These are phyloP conservation scores for Ptychodera flava DNA, from an alignment of 35 echinoderm and acorn worm genomes.

Conservation along the genomic window DNA sequence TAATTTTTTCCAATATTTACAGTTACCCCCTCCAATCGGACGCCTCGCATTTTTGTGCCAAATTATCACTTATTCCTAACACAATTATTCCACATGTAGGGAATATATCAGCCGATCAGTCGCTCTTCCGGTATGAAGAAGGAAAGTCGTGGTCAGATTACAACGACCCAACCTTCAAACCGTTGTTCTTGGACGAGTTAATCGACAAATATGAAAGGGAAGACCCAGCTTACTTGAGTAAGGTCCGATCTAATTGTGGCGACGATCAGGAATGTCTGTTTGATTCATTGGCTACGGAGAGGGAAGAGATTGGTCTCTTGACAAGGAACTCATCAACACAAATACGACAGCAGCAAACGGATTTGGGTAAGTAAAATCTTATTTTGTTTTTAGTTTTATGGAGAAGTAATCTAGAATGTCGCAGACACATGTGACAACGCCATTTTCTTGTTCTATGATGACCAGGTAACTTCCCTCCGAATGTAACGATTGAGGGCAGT, in stretches of 20 bases:
- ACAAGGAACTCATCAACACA: not conserved
- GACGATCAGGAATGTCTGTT: not conserved
- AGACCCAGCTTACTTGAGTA: not conserved
- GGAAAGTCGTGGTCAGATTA: slow-evolving; percentile 18
- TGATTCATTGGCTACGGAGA: not conserved
- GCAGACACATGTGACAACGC: too few species aligned
- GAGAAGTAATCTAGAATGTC: too few species aligned
- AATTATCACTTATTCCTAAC: too few species aligned
- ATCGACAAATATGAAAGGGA: not conserved
- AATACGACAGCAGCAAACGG: not conserved
- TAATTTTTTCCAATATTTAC: too few species aligned
- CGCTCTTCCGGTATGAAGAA: slow-evolving; percentile 20
- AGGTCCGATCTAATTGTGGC: not conserved
- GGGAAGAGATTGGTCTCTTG: slow-evolving; percentile 5
- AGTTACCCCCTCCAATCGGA: too few species aligned
- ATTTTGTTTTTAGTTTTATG: too few species aligned
- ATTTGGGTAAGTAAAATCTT: not conserved
- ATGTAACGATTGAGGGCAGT: not conserved
- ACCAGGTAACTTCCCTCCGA: not conserved
- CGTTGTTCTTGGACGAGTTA: slow-evolving; percentile 44
- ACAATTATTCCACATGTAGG: too few species aligned
- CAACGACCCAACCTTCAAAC: slow-evolving; percentile 26
- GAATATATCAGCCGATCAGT: slow-evolving; percentile 19
- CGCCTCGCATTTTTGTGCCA: too few species aligned
- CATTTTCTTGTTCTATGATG: too few species aligned